Evolutionary conservation across 2,113 vertebrate genomes (phyloP), one percentile per base, ranked within the genome.

Genomic region (Alligator sinensis): DNA sequence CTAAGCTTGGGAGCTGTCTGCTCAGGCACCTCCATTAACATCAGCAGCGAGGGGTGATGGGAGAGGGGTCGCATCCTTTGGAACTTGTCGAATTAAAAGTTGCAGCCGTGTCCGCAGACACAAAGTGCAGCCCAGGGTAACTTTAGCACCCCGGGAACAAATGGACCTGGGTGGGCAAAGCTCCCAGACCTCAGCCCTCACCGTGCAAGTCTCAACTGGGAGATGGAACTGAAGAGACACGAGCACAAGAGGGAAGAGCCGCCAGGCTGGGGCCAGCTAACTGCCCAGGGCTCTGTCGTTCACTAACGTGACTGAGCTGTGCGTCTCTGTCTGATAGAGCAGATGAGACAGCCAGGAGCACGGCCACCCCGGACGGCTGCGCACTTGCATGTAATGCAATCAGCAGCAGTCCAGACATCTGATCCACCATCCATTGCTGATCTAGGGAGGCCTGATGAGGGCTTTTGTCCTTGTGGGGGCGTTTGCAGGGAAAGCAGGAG

Each of bases 351-450:
- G 16, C 80, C 80, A 5, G 2, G 38, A n/a, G 8, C 14, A 6
- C 58, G 77, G 64, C 58, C 21, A 28, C 57, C 75, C 12, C 5
- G 2, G 82, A 38, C 13, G 62, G 60, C 1, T 1, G 4, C 3
- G 54, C 54, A 9, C 79, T 47, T 4, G 28, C 34, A 11, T 58
- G 6, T 34, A 27, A 15, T 6, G 4, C 55, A 38, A 57, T 4
- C 0, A 0, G 13, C 57, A 12, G 22, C 0, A 3, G 64, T 34
- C 24, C 54, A 21, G 59, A 6, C 6, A 34, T 6, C 38, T 28
- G 12, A 3, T 28, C 47, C 60, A 6, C 66, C 1, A 2, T 34
- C 14, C 19, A 3, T 28, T 38, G 70, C 34, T 47, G 34, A 5
- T 9, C 34, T 12, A 9, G 1, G 21, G 27, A 30, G 19, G 34